Conservation (phyloP, 2,797 vertebrate genomes). For the Melanitta fusca region DNA sequence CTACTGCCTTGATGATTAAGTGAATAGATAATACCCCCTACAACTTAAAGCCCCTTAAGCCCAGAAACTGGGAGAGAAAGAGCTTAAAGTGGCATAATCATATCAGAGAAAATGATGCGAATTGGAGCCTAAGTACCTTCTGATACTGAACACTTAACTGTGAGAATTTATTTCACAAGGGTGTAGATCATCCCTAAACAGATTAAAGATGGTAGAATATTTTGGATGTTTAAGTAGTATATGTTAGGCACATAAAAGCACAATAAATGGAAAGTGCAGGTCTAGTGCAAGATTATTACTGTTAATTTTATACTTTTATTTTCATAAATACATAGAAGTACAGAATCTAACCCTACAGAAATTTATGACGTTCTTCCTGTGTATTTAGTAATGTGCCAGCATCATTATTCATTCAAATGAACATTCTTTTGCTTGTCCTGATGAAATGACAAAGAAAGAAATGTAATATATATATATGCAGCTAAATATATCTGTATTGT, state of each 20-base stretch:
- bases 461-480: background rate
- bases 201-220: slow-evolving; percentile 33
- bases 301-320: slow-evolving; percentile 40
- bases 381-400: background rate
- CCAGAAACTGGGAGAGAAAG: background rate
- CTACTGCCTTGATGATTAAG: slow-evolving; percentile 21
- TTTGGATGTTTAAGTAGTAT: slow-evolving; percentile 58
- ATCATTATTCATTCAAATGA: background rate
- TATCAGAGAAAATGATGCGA: slow-evolving; percentile 30
- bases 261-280: background rate
- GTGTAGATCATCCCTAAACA: background rate
- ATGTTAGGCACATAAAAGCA: background rate
- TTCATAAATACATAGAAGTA: slow-evolving; percentile 17
- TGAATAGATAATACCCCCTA: slow-evolving; percentile 6
- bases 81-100: slow-evolving; percentile 36
- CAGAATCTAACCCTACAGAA: background rate
- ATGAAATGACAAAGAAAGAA: background rate
- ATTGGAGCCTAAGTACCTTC: slow-evolving; percentile 16
- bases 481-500: background rate
- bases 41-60: slow-evolving; percentile 41
- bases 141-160: slow-evolving; percentile 53
- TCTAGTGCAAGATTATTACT: slow-evolving; percentile 44
- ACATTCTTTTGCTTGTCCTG: background rate
- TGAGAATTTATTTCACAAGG: slow-evolving; percentile 59
- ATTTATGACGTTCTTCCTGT: background rate